Evolutionary conservation across 64 coral and sea anemone species (phyloP), one percentile per base, ranked within the genome.

Genomic region (Exaiptasia diaphana): DNA sequence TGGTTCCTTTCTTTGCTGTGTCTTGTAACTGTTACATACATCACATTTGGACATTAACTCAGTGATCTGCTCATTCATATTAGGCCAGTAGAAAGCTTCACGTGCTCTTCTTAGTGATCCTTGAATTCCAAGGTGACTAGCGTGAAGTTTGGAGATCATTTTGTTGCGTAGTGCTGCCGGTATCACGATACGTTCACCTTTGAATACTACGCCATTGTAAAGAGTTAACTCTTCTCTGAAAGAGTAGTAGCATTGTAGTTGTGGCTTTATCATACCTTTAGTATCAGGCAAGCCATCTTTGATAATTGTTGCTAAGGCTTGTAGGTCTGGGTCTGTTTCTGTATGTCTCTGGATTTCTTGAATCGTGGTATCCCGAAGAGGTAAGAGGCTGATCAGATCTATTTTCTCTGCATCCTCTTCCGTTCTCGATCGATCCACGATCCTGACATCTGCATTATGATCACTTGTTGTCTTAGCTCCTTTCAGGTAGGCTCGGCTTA

Each of bases 51-150:
- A 37, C 5, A 87, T 78, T 56, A 52, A 87, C 45, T 87, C 55
- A 35, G 30, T 37, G 30, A 78, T 37, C 27, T 81, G 33, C 32
- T 73, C 53, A 61, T 89, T 73, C 53, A 89, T 81, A 11, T 48
- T 41, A 20, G 86, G 67, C 76, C 86, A 81, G 45, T 81, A 89
- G 27, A 89, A 81, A 43, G 50, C 78, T 59, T 57, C 46, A 14
- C 37, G 67, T 21, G 87, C 87, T 36, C 59, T 71, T 28, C 87
- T 23, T 0, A 90, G 68, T 18, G 63, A 67, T 0, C 39, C 67
- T 29, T 81, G 76, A 7, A 89, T 29, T 13, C 87, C 87, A 46
- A 90, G 53, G 42, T 90, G 87, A 28, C 85, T 87, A 50, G 87
- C 40, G 36, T 90, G 87, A 29, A 65, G n/a, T 64, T 82, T 90